Base-by-base conservation (phyloP, 1,140 invertebrate genomes). In the Drosophila saltans region DNA sequence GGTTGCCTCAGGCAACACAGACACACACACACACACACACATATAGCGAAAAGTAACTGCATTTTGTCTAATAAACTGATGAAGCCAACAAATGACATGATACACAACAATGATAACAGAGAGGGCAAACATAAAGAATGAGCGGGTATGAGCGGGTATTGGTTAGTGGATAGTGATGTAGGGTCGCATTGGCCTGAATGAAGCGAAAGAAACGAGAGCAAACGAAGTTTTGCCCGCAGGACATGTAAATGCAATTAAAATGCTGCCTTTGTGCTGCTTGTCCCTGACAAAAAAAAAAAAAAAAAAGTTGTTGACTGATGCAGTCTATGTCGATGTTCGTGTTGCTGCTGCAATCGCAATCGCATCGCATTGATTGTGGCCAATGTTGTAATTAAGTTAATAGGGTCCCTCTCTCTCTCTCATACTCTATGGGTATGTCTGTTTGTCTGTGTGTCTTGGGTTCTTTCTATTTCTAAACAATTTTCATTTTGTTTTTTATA, bases 211-310 rank as follows among this genome's bases (percentile, higher is more conserved):
- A 65, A 57, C 41, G 74, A 77, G 40, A 58, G 73, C 66, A 86
- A 85, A 81, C 78, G 56, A 74, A 72, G 63, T 80, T 75, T 62
- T 59, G 58, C 72, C 79, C 84, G 80, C 80, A 89, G 84, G 84
- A 88, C 84, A 89, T 88, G 84, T 88, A 86, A 86, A 86, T 86
- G 79, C 83, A 86, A 86, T 86, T 86, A 86, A 86, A 86, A 80
- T 66, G 72, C 62, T 73, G 64, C 75, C 68, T 81, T 79, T 79
- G 67, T 79, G 48, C 21, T 63, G 41, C 57, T 59, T 52, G 45
- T 52, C 8, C 21, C 21, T 26, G 21, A 21, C 45, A 26, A 24
- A 68, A 72, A 74, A 63, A 52, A 48, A 65, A 68, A 74, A 63
- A 52, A 52, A 68, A 72, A 74, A 63, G 65, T 67, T 81, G 75